Conservation (phyloP, 2,888 invertebrate species). For the Mesochorus sp. region DNA sequence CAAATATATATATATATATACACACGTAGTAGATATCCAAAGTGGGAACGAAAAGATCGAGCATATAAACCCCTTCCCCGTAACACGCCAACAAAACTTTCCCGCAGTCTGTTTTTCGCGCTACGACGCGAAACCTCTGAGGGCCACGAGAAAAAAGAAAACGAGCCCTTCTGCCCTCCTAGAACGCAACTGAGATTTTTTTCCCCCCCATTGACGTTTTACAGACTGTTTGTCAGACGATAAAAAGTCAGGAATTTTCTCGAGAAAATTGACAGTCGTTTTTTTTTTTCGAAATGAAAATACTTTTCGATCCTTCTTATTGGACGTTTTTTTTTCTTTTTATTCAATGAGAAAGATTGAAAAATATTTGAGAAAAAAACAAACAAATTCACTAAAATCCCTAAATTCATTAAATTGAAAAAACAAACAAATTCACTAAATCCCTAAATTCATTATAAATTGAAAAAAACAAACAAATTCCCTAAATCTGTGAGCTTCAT, state of each 20-base stretch:
- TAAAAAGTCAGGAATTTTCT: neutral
- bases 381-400: too few relatives aligned
- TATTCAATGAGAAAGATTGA: neutral
- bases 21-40: constrained; percentile 12
- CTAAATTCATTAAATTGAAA: too few relatives aligned
- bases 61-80: neutral
- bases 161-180: neutral
- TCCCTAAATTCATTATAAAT: too few relatives aligned
- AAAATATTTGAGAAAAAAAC: neutral
- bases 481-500: too few relatives aligned
- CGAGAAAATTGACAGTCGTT: neutral
- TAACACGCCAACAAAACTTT: constrained; percentile 28
- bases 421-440: too few relatives aligned
- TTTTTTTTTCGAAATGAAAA: neutral
- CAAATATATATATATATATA: neutral
- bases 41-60: constrained; percentile 26
- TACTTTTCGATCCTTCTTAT: constrained; percentile 1
- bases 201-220: neutral
- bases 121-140: constrained; percentile 11
- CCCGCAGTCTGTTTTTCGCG: constrained; percentile 33
- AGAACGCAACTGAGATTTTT: neutral
- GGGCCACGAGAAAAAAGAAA: neutral
- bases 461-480: too few relatives aligned
- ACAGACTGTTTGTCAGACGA: neutral
- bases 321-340: neutral